These are phyloP conservation scores for Porites cylindrica DNA, from an alignment of 92 coral and sea anemone species.

Conservation along the genomic window DNA sequence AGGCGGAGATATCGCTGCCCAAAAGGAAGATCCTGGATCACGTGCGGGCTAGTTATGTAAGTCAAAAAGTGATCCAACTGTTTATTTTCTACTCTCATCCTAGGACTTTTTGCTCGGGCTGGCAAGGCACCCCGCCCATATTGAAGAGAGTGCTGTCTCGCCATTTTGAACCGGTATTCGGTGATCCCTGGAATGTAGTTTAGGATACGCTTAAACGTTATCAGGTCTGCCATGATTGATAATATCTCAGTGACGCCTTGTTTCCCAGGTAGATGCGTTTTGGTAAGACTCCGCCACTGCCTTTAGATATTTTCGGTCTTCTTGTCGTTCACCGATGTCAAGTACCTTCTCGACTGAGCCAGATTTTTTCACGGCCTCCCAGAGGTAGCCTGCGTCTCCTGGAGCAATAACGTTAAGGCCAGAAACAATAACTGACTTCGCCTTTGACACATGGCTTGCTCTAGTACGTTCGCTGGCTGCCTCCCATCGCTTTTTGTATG, in stretches of 20 bases:
- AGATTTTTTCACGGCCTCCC: too few species aligned
- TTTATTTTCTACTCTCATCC: conserved; percentile 31
- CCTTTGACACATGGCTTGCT: too few species aligned
- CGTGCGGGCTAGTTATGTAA: neutral
- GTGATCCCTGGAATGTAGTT: too few species aligned
- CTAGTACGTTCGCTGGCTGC: conserved; percentile 38
- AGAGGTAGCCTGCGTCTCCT: too few species aligned
- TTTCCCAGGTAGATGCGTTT: conserved; percentile 40
- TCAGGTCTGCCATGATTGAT: conserved; percentile 13
- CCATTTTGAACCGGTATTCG: too few species aligned
- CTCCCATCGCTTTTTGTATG: conserved; percentile 57
- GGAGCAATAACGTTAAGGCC: too few species aligned
- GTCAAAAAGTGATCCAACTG: conserved; percentile 30
- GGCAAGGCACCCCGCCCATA: too few species aligned
- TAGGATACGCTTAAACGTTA: too few species aligned
- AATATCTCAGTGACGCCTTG: conserved; percentile 20
- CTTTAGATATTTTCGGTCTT: conserved; percentile 48
- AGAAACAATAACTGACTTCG: too few species aligned
- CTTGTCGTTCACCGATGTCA: conserved; percentile 33
- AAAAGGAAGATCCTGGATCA: too few species aligned
- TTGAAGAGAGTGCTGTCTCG: too few species aligned
- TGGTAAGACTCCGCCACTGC: conserved; percentile 52
- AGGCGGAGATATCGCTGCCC: too few species aligned
- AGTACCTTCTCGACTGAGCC: conserved; percentile 51
- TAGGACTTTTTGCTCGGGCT: conserved; percentile 16